A percentile compares a stretch with the other conserved stretches of the same genome.
These are phyloP conservation scores for Sebastes nivosus DNA, from an alignment of 2,797 vertebrate genomes.

Conservation along the genomic window DNA sequence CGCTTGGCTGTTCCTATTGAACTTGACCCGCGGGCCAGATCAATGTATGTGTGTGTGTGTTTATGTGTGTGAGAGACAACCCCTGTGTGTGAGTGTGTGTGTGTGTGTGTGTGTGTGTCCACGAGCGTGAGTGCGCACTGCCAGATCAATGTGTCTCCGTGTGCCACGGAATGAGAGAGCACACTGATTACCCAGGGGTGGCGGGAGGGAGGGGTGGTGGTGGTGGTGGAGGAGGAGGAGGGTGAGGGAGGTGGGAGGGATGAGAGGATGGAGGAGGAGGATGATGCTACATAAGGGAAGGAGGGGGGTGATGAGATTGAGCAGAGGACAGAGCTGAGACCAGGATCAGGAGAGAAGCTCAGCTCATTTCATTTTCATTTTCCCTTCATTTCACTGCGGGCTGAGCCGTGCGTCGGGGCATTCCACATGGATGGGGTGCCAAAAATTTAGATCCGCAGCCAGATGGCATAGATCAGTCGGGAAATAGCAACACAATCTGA, in stretches of 20 bases:
- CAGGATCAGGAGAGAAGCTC: constrained; percentile 73
- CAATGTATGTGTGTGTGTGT: constrained; percentile 72
- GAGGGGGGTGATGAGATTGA: constrained; percentile 59
- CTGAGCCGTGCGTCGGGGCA: constrained; percentile 53
- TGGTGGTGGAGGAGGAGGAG: neutral
- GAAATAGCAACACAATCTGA: constrained; percentile 68
- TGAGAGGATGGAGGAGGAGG: constrained; percentile 55
- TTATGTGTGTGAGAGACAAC: constrained; percentile 50
- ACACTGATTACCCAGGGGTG: constrained; percentile 85
- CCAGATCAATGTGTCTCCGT: constrained; percentile 80
- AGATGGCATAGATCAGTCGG: constrained; percentile 75
- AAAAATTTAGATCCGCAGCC: constrained; percentile 68
- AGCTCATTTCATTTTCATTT: constrained; percentile 82
- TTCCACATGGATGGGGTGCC: constrained; percentile 67
- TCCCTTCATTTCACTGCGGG: constrained; percentile 70
- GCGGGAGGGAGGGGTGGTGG: constrained; percentile 31
- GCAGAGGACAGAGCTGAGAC: constrained; percentile 72
- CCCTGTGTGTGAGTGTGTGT: constrained; percentile 46
- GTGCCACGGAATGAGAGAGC: constrained; percentile 85
- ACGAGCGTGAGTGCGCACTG: constrained; percentile 46
- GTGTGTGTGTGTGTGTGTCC: constrained; percentile 57
- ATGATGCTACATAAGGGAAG: constrained; percentile 51
- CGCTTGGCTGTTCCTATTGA: constrained; percentile 84
- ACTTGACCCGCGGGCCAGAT: constrained; percentile 87
- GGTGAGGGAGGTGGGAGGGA: constrained; percentile 41